Base-by-base conservation (phyloP, 2,888 invertebrate species). In the Tillus elongatus region DNA sequence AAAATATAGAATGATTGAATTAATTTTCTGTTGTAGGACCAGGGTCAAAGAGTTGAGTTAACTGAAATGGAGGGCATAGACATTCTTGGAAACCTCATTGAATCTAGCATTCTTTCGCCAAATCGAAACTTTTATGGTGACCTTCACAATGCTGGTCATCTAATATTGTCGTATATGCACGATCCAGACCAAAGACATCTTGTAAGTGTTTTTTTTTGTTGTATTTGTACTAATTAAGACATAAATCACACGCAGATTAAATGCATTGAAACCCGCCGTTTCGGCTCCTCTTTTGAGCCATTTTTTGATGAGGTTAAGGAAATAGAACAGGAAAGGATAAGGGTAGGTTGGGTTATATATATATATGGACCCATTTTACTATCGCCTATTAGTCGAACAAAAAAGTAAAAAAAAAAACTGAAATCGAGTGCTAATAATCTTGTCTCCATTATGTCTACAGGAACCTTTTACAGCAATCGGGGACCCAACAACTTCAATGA, bases 391-490 rank as follows among this genome's bases (percentile, higher is more conserved):
- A n/a, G n/a, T n/a, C n/a, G n/a, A n/a, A n/a, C n/a, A n/a, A n/a
- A n/a, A n/a, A n/a, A n/a, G n/a, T n/a, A n/a, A n/a, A n/a, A n/a
- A n/a, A n/a, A n/a, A n/a, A n/a, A n/a, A n/a, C n/a, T n/a, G n/a
- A n/a, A n/a, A n/a, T n/a, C n/a, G n/a, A n/a, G n/a, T n/a, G n/a
- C n/a, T n/a, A n/a, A n/a, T n/a, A n/a, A n/a, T n/a, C n/a, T n/a
- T n/a, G n/a, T n/a, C n/a, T n/a, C n/a, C n/a, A n/a, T n/a, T n/a
- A n/a, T n/a, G n/a, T n/a, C 37, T 49, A 28, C 56, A 86, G 80
- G 88, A 89, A 65, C 74, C 76, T 29, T 82, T 82, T 52, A 79
- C 82, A 26, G 81, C 86, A n/a, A 88, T 89, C 75, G 87, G 86
- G 0, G 88, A 88, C 56, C 76, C 84, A 0, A 75, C 85, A 0